Percentiles rank a stretch among this genome's conserved stretches.
These are phyloP conservation scores for Orycteropus afer DNA, from an alignment of 2,113 vertebrate species.

Conservation along the genomic window DNA sequence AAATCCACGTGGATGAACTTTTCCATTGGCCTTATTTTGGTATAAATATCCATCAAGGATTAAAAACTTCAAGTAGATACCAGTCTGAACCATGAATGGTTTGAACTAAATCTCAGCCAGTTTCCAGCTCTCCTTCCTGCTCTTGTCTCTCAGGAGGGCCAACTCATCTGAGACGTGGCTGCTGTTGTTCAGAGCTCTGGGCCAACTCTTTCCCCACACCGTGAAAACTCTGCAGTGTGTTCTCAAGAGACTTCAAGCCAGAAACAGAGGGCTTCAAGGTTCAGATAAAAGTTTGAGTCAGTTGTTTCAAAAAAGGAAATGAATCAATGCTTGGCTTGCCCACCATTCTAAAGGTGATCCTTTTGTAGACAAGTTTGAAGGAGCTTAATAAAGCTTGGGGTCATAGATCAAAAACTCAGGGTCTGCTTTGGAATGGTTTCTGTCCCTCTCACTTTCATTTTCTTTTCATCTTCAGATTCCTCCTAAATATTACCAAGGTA, in stretches of 20 bases:
- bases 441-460: background rate
- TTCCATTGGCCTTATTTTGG: slow-evolving; percentile 73
- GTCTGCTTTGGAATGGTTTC: background rate
- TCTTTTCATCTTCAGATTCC: background rate
- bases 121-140: background rate
- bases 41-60: slow-evolving; percentile 68
- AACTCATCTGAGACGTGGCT: background rate
- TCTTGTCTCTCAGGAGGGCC: slow-evolving; percentile 12
- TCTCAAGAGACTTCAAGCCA: slow-evolving; percentile 13
- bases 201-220: background rate
- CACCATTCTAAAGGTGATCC: too few relatives aligned
- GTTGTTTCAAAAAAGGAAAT: background rate
- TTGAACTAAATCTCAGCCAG: background rate
- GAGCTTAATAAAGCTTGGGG: background rate
- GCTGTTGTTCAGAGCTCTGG: background rate
- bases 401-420: background rate
- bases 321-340: background rate
- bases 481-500: background rate
- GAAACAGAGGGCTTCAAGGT: background rate
- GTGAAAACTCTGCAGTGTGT: background rate
- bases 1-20: slow-evolving; percentile 74
- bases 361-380: background rate
- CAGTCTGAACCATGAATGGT: background rate
- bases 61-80: slow-evolving; percentile 60
- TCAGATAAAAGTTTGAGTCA: background rate